Base-by-base conservation (phyloP, 2,113 vertebrate genomes). In the Bungarus multicinctus region DNA sequence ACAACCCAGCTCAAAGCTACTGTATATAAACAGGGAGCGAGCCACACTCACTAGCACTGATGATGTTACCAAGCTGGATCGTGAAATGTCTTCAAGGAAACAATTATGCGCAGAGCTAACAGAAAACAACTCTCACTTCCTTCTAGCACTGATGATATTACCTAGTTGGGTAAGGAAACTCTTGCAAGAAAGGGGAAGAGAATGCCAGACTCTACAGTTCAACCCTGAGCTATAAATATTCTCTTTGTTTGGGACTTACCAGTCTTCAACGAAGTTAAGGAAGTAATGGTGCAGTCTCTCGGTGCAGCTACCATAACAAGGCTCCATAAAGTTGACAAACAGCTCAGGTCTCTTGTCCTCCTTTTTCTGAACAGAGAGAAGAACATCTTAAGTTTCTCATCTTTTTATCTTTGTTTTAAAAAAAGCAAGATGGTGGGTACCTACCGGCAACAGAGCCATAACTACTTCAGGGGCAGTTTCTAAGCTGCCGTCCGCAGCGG, bases 271-370 rank as follows among this genome's bases (percentile, higher is more conserved):
- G 53, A 98, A 98, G 89, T 96, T 98, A 52, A 99, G 98, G 91
- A 98, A 99, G 96, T 99, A 99, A 95, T 98, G 99, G 85, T 99
- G 99, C 50, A 99, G 98, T 54, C 99, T 96, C 96, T 99, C 99
- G 0, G 97, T 96, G 94, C 98, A 99, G 96, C 97, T 98, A 74
- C 98, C 98, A 0, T 98, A 99, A 91, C 99, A 99, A 0, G 98
- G 97, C 92, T 99, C 99, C 94, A 98, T 98, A 58, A 99, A 99
- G 97, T 99, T 99, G 95, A 99, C 96, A 88, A 99, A 99, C 50
- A 98, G 96, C 93, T 99, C 98, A 0, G 98, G 98, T 88, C 98
- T 93, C 92, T 98, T 99, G 47, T 99, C 99, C 39, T 99, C 99
- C 90, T 99, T 99, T 96, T 99, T 99, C 99, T 99, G 96, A 14